These are phyloP conservation scores for Eupeodes luniger DNA, from an alignment of 2,888 invertebrate genomes.

Conservation along the genomic window DNA sequence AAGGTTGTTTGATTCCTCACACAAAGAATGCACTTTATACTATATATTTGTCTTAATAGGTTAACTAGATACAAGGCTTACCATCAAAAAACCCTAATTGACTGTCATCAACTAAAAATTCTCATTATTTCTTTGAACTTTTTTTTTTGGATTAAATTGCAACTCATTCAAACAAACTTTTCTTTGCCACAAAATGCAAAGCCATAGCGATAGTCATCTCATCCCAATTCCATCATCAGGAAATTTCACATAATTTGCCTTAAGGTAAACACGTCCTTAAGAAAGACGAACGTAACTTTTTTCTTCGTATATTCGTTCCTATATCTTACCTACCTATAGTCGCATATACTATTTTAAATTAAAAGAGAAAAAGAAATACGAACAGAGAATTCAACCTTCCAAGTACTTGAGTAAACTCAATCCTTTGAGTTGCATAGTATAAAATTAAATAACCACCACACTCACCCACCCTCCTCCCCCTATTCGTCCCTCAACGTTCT, in stretches of 20 bases:
- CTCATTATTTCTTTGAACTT: conserved; percentile 46
- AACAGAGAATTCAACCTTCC: conserved; percentile 25
- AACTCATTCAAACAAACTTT: conserved; percentile 33
- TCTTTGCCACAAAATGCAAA: conserved; percentile 39
- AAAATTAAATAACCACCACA: conserved; percentile 55
- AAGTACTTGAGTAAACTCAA: conserved; percentile 43
- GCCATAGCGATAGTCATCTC: not conserved
- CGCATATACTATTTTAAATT: conserved; percentile 5
- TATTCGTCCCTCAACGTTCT: not conserved
- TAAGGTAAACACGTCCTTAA: conserved; percentile 25
- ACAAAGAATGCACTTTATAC: not conserved
- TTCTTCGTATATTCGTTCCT: not conserved
- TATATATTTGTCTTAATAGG: too few relatives aligned
- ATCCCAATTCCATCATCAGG: not conserved
- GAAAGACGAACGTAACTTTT: conserved; percentile 10
- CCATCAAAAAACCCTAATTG: conserved; percentile 8
- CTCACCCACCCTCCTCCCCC: too few relatives aligned
- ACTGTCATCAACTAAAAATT: conserved; percentile 31
- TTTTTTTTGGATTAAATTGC: conserved; percentile 6
- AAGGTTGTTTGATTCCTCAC: not conserved
- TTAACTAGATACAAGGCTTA: not conserved
- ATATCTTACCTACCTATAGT: too few relatives aligned
- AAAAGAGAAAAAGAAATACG: not conserved
- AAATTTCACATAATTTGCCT: conserved; percentile 6
- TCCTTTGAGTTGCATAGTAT: conserved; percentile 46